A percentile compares a stretch with the other conserved stretches of the same genome.
Evolutionary conservation across 2,113 vertebrate species (phyloP).

Genomic region (Camelus dromedarius): DNA sequence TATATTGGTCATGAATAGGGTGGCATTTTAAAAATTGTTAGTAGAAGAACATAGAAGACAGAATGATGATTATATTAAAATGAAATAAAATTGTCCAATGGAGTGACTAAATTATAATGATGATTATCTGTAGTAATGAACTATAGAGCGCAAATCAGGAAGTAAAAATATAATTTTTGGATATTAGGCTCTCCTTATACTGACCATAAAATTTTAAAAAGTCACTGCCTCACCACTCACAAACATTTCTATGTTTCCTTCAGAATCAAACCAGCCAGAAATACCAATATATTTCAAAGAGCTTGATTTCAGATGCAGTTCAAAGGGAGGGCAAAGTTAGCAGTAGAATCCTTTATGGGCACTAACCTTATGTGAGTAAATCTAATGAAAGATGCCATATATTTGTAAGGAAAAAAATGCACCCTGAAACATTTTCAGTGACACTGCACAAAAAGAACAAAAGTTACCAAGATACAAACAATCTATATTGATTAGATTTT

Average conservation of each 20-base stretch:
- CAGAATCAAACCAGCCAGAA: not conserved
- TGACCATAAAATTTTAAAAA: not conserved
- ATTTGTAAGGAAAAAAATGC: slow-evolving; percentile 34
- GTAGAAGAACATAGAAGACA: not conserved
- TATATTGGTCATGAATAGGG: not conserved
- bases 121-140: not conserved
- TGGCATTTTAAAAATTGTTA: not conserved
- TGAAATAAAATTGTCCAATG: not conserved
- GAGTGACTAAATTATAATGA: not conserved
- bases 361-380: slow-evolving; percentile 18
- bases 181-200: not conserved
- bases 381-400: slow-evolving; percentile 48
- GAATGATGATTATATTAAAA: not conserved
- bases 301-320: slow-evolving; percentile 51
- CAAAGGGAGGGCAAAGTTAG: slow-evolving; percentile 39
- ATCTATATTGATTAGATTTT: slow-evolving; percentile 1
- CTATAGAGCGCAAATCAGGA: not conserved
- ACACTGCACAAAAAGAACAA: not conserved
- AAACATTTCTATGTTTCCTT: slow-evolving; percentile 2
- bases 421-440: slow-evolving; percentile 42
- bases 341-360: slow-evolving; percentile 31
- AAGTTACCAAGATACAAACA: not conserved
- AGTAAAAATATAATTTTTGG: slow-evolving; percentile 6
- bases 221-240: not conserved
- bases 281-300: slow-evolving; percentile 45